These are phyloP conservation scores for Corythaeola cristata DNA, from an alignment of 2,113 vertebrate genomes.

Conservation along the genomic window DNA sequence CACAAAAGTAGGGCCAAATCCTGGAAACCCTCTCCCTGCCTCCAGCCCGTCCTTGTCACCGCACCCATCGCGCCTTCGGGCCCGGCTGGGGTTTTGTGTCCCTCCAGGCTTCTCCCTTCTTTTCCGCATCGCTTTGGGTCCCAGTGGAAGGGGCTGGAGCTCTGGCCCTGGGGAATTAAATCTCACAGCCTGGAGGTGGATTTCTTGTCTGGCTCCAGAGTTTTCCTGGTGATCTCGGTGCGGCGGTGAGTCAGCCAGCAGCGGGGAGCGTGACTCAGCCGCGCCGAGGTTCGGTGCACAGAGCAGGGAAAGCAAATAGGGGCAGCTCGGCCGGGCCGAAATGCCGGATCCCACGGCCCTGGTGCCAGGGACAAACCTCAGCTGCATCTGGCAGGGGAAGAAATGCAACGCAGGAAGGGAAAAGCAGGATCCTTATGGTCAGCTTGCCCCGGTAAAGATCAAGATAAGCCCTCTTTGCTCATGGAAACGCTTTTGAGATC, in stretches of 20 bases:
- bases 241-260: neutral
- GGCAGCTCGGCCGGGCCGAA: neutral
- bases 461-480: neutral
- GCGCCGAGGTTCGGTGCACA: accelerated
- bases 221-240: accelerated
- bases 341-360: accelerated
- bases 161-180: neutral
- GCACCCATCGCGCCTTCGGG: accelerated
- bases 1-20: neutral
- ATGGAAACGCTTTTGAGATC: neutral
- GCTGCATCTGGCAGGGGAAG: neutral
- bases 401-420: neutral
- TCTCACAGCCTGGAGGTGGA: neutral
- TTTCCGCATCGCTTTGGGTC: neutral
- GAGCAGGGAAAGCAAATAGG: neutral
- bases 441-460: neutral
- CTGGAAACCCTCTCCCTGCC: neutral
- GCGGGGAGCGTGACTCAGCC: neutral
- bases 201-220: neutral
- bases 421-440: neutral
- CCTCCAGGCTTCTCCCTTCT: neutral
- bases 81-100: accelerated
- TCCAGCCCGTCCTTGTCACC: neutral
- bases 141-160: neutral
- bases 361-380: neutral